These are phyloP conservation scores for Acanthiza pusilla DNA, from an alignment of 2,797 vertebrate genomes.

Conservation along the genomic window DNA sequence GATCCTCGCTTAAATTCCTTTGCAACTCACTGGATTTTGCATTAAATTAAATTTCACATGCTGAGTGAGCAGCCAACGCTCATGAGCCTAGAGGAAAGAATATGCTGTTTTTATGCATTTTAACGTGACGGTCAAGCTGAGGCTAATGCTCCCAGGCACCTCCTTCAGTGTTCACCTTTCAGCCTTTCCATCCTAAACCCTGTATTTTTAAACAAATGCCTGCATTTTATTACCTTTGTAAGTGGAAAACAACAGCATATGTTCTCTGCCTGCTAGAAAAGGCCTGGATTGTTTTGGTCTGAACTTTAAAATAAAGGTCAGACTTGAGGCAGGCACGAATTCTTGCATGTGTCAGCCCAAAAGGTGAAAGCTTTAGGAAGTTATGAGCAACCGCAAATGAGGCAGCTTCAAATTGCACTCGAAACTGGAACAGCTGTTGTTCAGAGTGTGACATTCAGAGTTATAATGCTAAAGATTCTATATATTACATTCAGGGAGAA, in stretches of 20 bases:
- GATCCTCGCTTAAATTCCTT: constrained; percentile 18
- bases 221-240: constrained; percentile 7
- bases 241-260: constrained; percentile 13
- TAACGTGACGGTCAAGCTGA: background rate
- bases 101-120: background rate
- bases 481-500: background rate
- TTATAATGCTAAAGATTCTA: background rate
- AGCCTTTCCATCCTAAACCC: background rate
- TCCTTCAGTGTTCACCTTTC: background rate
- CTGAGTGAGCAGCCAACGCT: constrained; percentile 33
- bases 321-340: background rate
- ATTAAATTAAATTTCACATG: constrained; percentile 36
- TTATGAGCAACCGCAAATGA: background rate
- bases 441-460: background rate
- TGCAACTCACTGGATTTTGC: constrained; percentile 37
- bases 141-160: background rate
- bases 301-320: constrained; percentile 53
- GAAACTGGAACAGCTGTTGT: constrained; percentile 11
- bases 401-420: constrained; percentile 4
- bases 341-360: constrained; percentile 2
- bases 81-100: constrained; percentile 7
- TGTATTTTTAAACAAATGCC: background rate
- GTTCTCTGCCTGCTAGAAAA: constrained; percentile 1
- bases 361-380: constrained; percentile 45
- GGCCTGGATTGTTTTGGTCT: background rate